Evolutionary conservation across 2,888 invertebrate species (phyloP).

Genomic region (Tethea ocularis): DNA sequence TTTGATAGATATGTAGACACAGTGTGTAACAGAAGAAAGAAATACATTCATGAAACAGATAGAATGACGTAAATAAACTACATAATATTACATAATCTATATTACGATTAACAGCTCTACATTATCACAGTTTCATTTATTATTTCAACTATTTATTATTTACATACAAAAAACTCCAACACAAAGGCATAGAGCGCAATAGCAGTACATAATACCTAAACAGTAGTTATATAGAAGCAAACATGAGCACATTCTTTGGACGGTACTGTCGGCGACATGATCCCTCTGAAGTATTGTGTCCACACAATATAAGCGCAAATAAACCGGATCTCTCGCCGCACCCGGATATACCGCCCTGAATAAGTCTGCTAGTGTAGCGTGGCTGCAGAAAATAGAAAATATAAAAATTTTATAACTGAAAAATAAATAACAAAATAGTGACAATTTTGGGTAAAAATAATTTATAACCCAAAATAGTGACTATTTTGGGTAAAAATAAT

Average conservation of each 20-base stretch:
- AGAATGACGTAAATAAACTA: too few relatives aligned
- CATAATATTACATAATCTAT: too few relatives aligned
- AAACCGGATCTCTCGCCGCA: slow-evolving; percentile 65
- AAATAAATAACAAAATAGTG: too few relatives aligned
- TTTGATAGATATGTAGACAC: too few relatives aligned
- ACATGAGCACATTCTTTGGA: not conserved
- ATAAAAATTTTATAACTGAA: too few relatives aligned
- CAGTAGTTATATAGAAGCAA: slow-evolving; percentile 2
- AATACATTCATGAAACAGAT: too few relatives aligned
- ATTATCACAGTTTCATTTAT: not conserved
- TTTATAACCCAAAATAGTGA: too few relatives aligned
- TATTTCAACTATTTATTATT: not conserved
- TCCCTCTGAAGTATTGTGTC: slow-evolving; percentile 75
- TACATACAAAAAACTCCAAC: not conserved
- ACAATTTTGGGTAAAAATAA: too few relatives aligned
- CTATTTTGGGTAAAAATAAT: too few relatives aligned
- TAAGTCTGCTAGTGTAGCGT: slow-evolving; percentile 19
- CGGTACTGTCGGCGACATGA: slow-evolving; percentile 47
- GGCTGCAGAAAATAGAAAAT: not conserved
- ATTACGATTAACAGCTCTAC: too few relatives aligned
- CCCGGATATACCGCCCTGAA: slow-evolving; percentile 37
- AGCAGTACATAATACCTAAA: not conserved
- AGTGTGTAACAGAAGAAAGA: too few relatives aligned
- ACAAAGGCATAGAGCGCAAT: not conserved
- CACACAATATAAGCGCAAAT: slow-evolving; percentile 82